Evolutionary conservation across 2,113 vertebrate species (phyloP), one percentile per base, ranked within the genome.

Genomic region (Aldabrachelys gigantea): DNA sequence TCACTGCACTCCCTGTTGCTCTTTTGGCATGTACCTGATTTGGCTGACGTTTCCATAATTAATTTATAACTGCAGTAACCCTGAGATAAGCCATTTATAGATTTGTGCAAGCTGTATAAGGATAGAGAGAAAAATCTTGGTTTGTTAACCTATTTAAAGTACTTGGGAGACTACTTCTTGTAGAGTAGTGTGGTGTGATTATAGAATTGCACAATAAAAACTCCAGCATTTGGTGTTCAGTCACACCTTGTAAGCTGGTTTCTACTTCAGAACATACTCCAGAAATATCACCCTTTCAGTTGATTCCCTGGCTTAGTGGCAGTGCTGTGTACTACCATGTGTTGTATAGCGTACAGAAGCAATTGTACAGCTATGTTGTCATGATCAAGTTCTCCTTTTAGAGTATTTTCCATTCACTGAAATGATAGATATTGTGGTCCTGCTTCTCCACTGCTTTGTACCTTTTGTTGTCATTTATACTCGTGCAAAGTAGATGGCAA

Each of bases 1-100:
- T 98, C 96, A 95, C 97, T 98, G 98, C 97, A 98, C 98, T 98
- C 94, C 92, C 98, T 97, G 89, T 98, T 98, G 98, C 97, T 98
- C 96, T 98, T 98, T 97, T 97, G 96, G 98, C 98, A 98, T 96
- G 82, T 96, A 96, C 96, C 97, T 98, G 98, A 98, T 98, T 98
- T 97, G 98, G 98, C 97, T 98, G 98, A 97, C 98, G 98, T 97
- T 98, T 98, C 92, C 97, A 93, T 98, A 98, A 98, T 98, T 98
- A 98, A 98, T 98, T 98, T 98, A 98, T 98, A 98, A 97, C 96
- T 97, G 96, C 97, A 96, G 86, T 98, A 98, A 98, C 97, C 96
- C 96, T 84, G 93, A 98, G 96, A 98, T 96, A 98, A 98, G 96
- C 96, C 97, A 97, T 98, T 98, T 98, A 98, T 98, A 98, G 98